Conservation (phyloP, 2,113 vertebrate genomes). For the Trochalopteron elliotii region DNA sequence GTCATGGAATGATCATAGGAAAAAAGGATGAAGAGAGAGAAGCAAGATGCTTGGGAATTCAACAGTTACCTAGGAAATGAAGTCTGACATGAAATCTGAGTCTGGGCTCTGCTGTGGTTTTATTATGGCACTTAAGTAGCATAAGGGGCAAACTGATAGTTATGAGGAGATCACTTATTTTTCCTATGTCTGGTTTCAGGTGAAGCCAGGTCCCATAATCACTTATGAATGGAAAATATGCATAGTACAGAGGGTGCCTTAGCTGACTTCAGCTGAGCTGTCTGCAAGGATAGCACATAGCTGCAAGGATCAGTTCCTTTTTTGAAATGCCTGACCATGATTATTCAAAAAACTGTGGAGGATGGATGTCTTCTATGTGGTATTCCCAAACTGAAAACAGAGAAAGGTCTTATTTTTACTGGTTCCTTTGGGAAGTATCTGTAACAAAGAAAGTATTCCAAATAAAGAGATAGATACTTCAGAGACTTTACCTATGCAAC, state of each 20-base stretch:
- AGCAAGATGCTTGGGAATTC: neutral
- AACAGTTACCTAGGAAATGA: neutral
- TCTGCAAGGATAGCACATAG: neutral
- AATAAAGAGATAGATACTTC: neutral
- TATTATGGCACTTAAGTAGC: fast-evolving
- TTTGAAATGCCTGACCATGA: neutral
- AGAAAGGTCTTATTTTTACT: neutral
- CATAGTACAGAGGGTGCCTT: neutral
- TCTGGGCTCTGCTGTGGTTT: neutral
- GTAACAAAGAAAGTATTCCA: neutral
- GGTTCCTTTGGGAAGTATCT: neutral
- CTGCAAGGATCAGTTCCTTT: neutral
- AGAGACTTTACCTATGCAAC: neutral
- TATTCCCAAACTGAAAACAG: neutral
- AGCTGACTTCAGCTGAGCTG: neutral
- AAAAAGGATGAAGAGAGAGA: neutral
- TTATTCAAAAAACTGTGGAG: neutral
- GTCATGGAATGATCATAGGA: neutral
- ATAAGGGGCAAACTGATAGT: neutral
- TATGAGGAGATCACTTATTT: neutral
- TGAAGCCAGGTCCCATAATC: neutral
- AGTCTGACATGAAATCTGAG: neutral
- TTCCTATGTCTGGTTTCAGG: neutral
- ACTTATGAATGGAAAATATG: neutral
- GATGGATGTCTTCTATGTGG: neutral